A percentile compares a stretch with the other conserved stretches of the same genome.
phyloP scores from a whole-genome alignment of 1,140 invertebrate species.

The Diachasma alloeum region DNA sequence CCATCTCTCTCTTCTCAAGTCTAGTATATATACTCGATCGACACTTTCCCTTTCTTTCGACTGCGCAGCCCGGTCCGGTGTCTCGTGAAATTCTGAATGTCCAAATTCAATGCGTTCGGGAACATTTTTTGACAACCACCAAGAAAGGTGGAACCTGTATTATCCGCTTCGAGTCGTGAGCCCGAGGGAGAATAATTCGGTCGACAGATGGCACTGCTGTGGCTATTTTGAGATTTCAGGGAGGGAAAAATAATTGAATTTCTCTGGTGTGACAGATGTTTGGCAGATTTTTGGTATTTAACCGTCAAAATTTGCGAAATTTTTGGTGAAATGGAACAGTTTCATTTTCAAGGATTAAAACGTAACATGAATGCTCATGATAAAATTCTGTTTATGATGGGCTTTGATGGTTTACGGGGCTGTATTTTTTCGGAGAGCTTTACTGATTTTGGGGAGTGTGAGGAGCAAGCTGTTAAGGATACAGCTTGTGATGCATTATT shows the following conservation, averaged over 20 bases:
- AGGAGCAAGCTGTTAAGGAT: not conserved
- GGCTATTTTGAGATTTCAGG: not conserved
- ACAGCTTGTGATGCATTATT: not conserved
- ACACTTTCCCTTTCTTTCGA: not conserved
- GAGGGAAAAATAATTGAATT: not conserved
- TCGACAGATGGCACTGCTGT: not conserved
- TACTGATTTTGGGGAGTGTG: not conserved
- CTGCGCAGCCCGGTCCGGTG: not conserved
- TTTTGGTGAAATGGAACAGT: not conserved
- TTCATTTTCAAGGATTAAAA: not conserved
- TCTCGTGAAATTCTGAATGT: no score
- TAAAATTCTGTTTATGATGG: not conserved
- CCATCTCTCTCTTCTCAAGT: not conserved
- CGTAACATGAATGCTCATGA: not conserved
- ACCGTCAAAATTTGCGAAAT: not conserved
- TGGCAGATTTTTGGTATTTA: not conserved
- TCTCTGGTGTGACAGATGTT: not conserved
- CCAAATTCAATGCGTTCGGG: no score
- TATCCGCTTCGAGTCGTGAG: no score
- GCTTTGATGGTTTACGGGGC: not conserved
- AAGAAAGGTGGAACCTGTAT: no score
- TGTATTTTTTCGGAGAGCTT: not conserved
- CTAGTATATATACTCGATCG: no score
- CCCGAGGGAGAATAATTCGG: no score
- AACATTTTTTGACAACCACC: no score